These are phyloP conservation scores for Agrotis segetum DNA, from an alignment of 2,888 invertebrate species.

Conservation along the genomic window DNA sequence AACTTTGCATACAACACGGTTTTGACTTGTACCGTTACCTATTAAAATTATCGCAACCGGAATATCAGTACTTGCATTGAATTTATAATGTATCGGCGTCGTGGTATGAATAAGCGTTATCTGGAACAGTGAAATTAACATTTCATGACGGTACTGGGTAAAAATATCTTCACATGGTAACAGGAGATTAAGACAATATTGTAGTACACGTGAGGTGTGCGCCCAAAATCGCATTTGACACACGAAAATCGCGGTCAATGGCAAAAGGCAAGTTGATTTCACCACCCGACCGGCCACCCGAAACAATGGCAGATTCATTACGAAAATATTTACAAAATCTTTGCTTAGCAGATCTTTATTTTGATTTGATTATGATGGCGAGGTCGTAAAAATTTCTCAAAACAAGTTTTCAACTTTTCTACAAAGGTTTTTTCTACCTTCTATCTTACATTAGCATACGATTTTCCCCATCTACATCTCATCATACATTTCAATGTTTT, in stretches of 20 bases:
- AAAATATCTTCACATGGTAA: background rate
- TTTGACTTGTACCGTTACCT: conserved; percentile 56
- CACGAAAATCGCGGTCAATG: conserved; percentile 76
- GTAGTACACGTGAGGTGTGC: conserved; percentile 36
- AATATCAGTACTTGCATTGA: conserved; percentile 58
- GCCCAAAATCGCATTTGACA: conserved; percentile 63
- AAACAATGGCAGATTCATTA: conserved; percentile 78
- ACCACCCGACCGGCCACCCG: conserved; percentile 77
- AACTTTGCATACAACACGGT: conserved; percentile 50
- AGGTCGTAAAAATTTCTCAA: background rate
- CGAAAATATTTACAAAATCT: conserved; percentile 72
- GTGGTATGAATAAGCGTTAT: conserved; percentile 23
- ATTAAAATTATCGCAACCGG: conserved; percentile 58
- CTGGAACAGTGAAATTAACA: conserved; percentile 39
- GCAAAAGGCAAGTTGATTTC: conserved; percentile 77
- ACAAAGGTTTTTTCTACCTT: background rate
- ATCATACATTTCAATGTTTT: background rate
- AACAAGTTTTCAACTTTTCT: background rate
- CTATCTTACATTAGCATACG: background rate
- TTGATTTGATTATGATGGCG: conserved; percentile 33
- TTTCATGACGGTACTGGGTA: background rate
- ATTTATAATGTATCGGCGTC: conserved; percentile 56
- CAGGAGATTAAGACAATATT: conserved; percentile 31
- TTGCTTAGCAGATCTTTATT: conserved; percentile 46
- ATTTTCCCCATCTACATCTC: conserved; percentile 13